Percentiles rank a stretch among this genome's conserved stretches.
These are phyloP conservation scores for Ceramica pisi DNA, from an alignment of 2,888 invertebrate genomes.

Conservation along the genomic window DNA sequence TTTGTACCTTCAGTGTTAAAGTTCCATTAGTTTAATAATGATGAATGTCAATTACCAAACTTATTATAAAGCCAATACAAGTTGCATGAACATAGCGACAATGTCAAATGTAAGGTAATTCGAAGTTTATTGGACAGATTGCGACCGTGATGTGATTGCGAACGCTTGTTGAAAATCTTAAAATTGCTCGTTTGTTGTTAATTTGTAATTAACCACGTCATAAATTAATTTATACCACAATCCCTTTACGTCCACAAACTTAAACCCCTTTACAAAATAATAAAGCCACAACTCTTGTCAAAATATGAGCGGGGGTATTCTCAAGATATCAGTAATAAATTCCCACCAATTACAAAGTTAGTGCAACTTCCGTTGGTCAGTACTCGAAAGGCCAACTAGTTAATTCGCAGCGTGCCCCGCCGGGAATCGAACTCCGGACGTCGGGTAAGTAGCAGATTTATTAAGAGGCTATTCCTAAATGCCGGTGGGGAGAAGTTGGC, in stretches of 20 bases:
- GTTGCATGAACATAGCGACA: too few relatives aligned
- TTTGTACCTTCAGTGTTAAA: too few relatives aligned
- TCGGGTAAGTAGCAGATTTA: slow-evolving; percentile 87
- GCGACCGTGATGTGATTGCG: too few relatives aligned
- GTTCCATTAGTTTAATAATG: too few relatives aligned
- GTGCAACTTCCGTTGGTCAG: slow-evolving; percentile 81
- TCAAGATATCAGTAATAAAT: slow-evolving; percentile 76
- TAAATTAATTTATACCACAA: slow-evolving; percentile 35
- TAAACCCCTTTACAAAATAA: slow-evolving; percentile 50
- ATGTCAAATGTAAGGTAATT: too few relatives aligned
- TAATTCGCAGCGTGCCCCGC: slow-evolving; percentile 82
- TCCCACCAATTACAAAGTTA: slow-evolving; percentile 79
- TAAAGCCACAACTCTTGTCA: slow-evolving; percentile 52
- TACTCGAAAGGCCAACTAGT: slow-evolving; percentile 80
- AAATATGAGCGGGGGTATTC: slow-evolving; percentile 65
- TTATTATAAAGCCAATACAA: too few relatives aligned
- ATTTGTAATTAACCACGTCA: slow-evolving; percentile 21
- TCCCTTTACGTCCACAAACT: slow-evolving; percentile 23
- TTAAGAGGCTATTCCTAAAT: slow-evolving; percentile 86
- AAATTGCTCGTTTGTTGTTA: neutral
- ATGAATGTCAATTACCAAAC: too few relatives aligned
- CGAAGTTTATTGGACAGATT: too few relatives aligned
- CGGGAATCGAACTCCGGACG: slow-evolving; percentile 87
- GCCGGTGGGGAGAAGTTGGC: slow-evolving; percentile 75
- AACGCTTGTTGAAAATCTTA: too few relatives aligned